phyloP scores from a whole-genome alignment of 2,888 invertebrate species.

The Dyspetes luteomarginatus region DNA sequence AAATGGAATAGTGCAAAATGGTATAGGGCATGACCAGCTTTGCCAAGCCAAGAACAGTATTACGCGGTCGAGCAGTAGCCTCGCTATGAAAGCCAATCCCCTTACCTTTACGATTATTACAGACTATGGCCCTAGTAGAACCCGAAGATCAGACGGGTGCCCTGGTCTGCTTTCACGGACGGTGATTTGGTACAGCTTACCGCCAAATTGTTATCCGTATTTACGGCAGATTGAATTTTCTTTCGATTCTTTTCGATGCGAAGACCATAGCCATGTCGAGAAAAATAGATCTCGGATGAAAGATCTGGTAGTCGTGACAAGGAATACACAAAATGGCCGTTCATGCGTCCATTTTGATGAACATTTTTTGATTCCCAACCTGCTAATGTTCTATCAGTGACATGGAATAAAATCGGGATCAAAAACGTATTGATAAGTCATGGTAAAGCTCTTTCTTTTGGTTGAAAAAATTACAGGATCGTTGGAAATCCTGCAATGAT shows the following conservation, averaged over 20 bases:
- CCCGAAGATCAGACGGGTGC: slow-evolving; percentile 32
- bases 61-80: slow-evolving; percentile 56
- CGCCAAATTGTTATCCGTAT: slow-evolving; percentile 78
- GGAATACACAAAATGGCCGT: not conserved
- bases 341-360: not conserved
- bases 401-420: too few relatives aligned
- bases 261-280: slow-evolving; percentile 29
- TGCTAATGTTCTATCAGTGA: not conserved
- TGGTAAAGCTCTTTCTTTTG: too few relatives aligned
- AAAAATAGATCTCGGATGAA: not conserved
- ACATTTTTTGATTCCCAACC: not conserved
- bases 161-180: slow-evolving; percentile 4
- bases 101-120: slow-evolving; percentile 80
- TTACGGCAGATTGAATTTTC: slow-evolving; percentile 77
- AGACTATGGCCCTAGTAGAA: slow-evolving; percentile 41
- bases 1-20: slow-evolving; percentile 3
- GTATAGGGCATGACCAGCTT: slow-evolving; percentile 22
- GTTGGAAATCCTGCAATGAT: too few relatives aligned
- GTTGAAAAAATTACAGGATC: too few relatives aligned
- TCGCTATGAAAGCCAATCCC: slow-evolving; percentile 76
- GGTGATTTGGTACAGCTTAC: slow-evolving; percentile 62
- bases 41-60: slow-evolving; percentile 28
- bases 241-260: slow-evolving; percentile 45
- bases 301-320: not conserved
- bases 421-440: too few relatives aligned